A percentile compares a stretch with the other conserved stretches of the same genome.
phyloP scores from a whole-genome alignment of 2,888 invertebrate species.

The Heteromyza rotundicornis region DNA sequence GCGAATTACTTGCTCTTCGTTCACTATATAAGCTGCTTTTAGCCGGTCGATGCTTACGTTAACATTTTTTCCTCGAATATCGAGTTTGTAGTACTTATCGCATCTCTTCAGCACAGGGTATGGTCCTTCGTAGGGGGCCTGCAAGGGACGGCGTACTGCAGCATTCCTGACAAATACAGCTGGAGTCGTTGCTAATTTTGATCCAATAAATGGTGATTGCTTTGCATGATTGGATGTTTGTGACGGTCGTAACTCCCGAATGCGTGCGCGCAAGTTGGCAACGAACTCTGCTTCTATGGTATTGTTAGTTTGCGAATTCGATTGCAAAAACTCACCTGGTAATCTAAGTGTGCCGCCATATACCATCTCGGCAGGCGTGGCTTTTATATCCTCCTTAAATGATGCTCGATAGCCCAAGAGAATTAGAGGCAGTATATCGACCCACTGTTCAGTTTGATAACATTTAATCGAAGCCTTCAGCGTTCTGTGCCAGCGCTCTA shows the following conservation, averaged over 20 bases:
- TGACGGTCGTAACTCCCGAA: not conserved
- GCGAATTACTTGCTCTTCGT: not conserved
- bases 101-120: not conserved
- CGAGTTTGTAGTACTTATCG: not conserved
- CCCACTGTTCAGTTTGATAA: constrained; percentile 15
- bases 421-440: constrained; percentile 19
- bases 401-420: constrained; percentile 22
- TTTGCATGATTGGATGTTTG: constrained; percentile 5
- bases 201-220: not conserved
- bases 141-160: not conserved
- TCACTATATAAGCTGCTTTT: not conserved
- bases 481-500: constrained; percentile 25
- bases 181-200: not conserved
- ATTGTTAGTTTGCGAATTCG: not conserved
- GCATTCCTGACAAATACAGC: constrained; percentile 5
- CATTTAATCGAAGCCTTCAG: constrained; percentile 24
- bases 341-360: constrained; percentile 25
- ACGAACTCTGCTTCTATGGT: not conserved
- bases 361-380: constrained; percentile 26
- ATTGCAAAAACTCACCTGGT: constrained; percentile 27
- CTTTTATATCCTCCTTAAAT: constrained; percentile 23
- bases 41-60: constrained; percentile 1
- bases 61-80: not conserved
- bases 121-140: constrained; percentile 9
- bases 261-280: not conserved